Conservation (phyloP, 2,113 vertebrate genomes). For the Ovibos moschatus region DNA sequence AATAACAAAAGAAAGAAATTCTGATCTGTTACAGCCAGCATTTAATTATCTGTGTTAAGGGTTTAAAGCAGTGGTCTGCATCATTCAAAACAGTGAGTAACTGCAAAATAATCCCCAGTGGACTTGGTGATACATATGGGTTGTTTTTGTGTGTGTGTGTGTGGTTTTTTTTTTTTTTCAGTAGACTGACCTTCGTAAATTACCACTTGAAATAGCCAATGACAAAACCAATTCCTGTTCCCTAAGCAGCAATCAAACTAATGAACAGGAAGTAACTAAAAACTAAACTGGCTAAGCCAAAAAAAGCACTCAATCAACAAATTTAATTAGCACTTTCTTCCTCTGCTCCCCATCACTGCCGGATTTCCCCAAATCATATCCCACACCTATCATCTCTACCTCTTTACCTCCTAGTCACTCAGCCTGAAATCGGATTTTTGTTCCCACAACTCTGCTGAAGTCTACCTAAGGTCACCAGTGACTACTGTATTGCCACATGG, state of each 20-base stretch:
- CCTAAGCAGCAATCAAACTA: conserved; percentile 62
- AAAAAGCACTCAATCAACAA: conserved; percentile 49
- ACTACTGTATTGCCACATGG: not conserved
- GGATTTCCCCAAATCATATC: not conserved
- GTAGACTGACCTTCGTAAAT: conserved; percentile 53
- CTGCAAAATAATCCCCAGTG: not conserved
- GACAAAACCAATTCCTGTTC: conserved; percentile 49
- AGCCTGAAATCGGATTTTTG: not conserved
- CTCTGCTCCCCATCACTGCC: not conserved
- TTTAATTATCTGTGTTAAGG: conserved; percentile 41
- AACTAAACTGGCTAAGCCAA: conserved; percentile 40
- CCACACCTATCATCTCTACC: not conserved
- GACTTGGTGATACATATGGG: not conserved
- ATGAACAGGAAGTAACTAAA: conserved; percentile 66
- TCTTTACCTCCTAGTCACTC: not conserved
- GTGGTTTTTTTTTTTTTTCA: not conserved
- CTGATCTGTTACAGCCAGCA: not conserved
- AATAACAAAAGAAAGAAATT: not conserved
- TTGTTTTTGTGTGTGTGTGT: not conserved
- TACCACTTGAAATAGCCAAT: conserved; percentile 48
- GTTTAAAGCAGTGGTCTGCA: not conserved
- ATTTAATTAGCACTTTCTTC: conserved; percentile 50
- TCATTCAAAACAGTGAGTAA: not conserved
- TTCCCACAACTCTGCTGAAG: not conserved
- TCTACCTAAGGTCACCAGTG: not conserved